Conservation (phyloP, 2,888 invertebrate species). For the Rhingia campestris region DNA sequence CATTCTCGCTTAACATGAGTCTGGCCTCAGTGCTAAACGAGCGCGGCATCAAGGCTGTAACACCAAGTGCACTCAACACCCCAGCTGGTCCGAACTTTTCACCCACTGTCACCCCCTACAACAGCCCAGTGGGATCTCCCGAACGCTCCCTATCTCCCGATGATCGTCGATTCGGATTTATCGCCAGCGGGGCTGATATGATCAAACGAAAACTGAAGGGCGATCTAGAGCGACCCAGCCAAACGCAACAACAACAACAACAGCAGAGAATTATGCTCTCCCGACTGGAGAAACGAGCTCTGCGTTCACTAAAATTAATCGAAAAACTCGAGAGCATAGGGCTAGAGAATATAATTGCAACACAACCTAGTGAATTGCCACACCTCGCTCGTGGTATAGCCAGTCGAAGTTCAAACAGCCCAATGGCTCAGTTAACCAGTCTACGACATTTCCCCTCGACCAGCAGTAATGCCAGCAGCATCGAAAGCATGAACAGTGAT, state of each 20-base stretch:
- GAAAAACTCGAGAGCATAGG: conserved; percentile 88
- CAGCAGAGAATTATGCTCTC: conserved; percentile 81
- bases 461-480: conserved; percentile 80
- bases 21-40: conserved; percentile 91
- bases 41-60: conserved; percentile 89
- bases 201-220: conserved; percentile 86
- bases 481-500: conserved; percentile 81
- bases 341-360: conserved; percentile 87
- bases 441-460: conserved; percentile 85
- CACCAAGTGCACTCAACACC: conserved; percentile 87
- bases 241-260: conserved; percentile 78
- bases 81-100: conserved; percentile 87
- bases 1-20: conserved; percentile 88
- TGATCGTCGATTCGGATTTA: conserved; percentile 84
- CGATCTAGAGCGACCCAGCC: conserved; percentile 81
- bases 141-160: conserved; percentile 83
- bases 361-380: conserved; percentile 85
- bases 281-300: conserved; percentile 81
- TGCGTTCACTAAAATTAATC: conserved; percentile 85
- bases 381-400: conserved; percentile 84
- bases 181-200: conserved; percentile 87
- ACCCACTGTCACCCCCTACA: conserved; percentile 94
- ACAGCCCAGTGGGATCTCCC: conserved; percentile 89
- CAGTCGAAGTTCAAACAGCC: conserved; percentile 87
- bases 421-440: conserved; percentile 91